Evolutionary conservation across 2,888 invertebrate species (phyloP), one percentile per base, ranked within the genome.

Genomic region (Himalopsyche japonica): DNA sequence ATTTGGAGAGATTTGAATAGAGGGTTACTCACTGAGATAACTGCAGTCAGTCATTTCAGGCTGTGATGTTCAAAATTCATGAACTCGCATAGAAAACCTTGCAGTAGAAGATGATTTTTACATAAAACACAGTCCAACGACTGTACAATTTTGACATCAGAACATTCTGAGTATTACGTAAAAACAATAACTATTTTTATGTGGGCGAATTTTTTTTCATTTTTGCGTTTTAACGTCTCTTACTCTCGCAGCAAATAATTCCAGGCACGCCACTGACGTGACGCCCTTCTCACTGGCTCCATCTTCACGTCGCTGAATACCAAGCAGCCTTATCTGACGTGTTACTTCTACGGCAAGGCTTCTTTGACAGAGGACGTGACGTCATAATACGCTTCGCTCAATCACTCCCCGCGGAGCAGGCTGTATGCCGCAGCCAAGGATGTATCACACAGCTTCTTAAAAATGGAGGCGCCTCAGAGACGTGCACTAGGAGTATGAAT

Each of bases 281-380:
- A 27, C 32, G 32, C 77, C 32, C 34, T 32, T 77, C 77, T 77
- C 77, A 32, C 77, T 32, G 77, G 32, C 10, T 32, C 77, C 77
- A n/a, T 37, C 77, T n/a, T 37, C 34, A 20, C 47, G 43, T 49
- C 49, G 57, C 84, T 43, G 84, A 78, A 84, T 84, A 82, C 79
- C 77, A 82, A 83, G 76, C 80, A 81, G 81, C 64, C 43, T 37
- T 76, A 57, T 57, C 57, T 57, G 57, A 57, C 57, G 57, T 57
- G 57, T 57, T 57, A 57, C 57, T 57, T 57, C 57, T 57, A 57
- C 57, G 57, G 76, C 37, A 57, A 76, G 43, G 77, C 79, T 79
- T 76, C 80, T 83, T 85, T 83, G 85, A 83, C 81, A 78, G 81
- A 30, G 83, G n/a, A 83, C 83, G 85, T 85, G 83, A 85, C 81